phyloP scores from a whole-genome alignment of 2,113 vertebrate genomes.

The Syngnathus typhle region DNA sequence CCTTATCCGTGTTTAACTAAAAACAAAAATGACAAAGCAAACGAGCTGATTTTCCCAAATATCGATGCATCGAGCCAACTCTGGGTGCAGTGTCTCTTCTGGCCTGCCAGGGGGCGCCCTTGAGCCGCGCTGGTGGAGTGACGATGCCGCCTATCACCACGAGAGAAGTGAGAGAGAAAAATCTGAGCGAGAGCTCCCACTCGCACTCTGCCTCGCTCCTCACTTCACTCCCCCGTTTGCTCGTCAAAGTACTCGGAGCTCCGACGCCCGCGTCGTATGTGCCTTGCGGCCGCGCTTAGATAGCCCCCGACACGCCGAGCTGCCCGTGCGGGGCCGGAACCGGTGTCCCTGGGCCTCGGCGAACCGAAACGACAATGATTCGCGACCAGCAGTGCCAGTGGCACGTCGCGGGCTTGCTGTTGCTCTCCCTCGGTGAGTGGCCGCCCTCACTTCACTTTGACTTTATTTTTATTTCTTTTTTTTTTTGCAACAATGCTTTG shows the following conservation, averaged over 20 bases:
- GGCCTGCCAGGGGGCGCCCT: not conserved
- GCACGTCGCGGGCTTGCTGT: not conserved
- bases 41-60: not conserved
- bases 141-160: not conserved
- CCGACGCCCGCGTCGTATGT: not conserved
- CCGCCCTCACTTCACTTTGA: not conserved
- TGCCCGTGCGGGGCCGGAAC: not conserved
- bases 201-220: not conserved
- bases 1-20: not conserved
- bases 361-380: not conserved
- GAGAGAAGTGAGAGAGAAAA: constrained; percentile 5
- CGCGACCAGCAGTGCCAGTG: not conserved
- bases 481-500: not conserved
- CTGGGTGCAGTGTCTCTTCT: not conserved
- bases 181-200: not conserved
- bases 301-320: constrained; percentile 6
- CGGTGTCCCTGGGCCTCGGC: not conserved
- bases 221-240: not conserved
- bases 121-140: not conserved
- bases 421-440: constrained; percentile 7
- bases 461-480: not conserved
- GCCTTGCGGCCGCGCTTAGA: not conserved
- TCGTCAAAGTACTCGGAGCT: not conserved
- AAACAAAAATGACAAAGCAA: not conserved
- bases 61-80: not conserved